phyloP scores from a whole-genome alignment of 2,797 vertebrate species.

The Percopsis omiscomaycus region DNA sequence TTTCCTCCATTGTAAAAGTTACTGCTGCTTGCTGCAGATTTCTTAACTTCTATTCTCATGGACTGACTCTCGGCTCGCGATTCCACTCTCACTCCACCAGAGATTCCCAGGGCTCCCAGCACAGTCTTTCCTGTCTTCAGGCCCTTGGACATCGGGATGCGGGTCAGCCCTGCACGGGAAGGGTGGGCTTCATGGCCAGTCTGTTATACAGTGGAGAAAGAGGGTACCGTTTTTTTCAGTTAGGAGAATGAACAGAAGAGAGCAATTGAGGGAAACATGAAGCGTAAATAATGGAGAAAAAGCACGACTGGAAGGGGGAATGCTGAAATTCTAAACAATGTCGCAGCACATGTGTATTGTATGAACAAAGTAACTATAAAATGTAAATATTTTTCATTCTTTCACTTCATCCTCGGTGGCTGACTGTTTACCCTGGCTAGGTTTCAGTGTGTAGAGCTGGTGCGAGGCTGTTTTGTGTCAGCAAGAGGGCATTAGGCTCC shows the following conservation, averaged over 20 bases:
- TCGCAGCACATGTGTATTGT: constrained; percentile 22
- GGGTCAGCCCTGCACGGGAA: constrained; percentile 86
- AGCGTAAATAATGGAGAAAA: constrained; percentile 19
- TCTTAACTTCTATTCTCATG: constrained; percentile 97
- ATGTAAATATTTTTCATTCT: constrained; percentile 57
- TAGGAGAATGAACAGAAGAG: constrained; percentile 21
- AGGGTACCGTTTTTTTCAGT: constrained; percentile 50
- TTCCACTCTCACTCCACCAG: constrained; percentile 90
- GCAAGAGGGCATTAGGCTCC: constrained; percentile 40
- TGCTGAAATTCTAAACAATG: constrained; percentile 32
- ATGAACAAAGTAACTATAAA: constrained; percentile 32
- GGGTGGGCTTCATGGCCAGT: constrained; percentile 87
- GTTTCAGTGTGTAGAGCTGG: constrained; percentile 22
- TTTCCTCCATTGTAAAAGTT: constrained; percentile 86
- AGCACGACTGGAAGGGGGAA: constrained; percentile 16
- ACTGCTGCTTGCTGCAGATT: constrained; percentile 81
- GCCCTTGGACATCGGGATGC: constrained; percentile 99
- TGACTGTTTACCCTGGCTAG: constrained; percentile 8
- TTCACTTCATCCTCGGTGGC: constrained; percentile 21
- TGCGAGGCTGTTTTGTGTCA: constrained; percentile 52
- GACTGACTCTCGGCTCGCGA: constrained; percentile 92
- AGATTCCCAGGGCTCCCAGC: constrained; percentile 87
- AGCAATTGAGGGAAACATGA: constrained; percentile 13
- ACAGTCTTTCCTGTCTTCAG: constrained; percentile 96
- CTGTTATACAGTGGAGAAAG: constrained; percentile 66